Evolutionary conservation across 1,140 invertebrate species (phyloP).

Genomic region (Anoplolepis gracilipes): DNA sequence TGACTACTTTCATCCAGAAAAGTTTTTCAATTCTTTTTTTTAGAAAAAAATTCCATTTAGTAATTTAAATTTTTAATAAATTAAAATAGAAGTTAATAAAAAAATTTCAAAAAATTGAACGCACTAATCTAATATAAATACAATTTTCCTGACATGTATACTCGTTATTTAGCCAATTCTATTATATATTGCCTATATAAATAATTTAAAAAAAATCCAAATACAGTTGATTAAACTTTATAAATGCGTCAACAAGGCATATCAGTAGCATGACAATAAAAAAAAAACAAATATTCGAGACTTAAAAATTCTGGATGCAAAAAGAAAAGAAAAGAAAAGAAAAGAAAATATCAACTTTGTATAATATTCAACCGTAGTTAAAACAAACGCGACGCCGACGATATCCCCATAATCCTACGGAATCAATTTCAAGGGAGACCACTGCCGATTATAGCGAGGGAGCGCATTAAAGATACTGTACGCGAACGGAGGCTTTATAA

Average conservation of each 20-base stretch:
- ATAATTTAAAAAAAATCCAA: background rate
- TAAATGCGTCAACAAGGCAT: background rate
- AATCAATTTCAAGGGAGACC: slow-evolving; percentile 33
- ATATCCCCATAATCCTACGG: slow-evolving; percentile 1
- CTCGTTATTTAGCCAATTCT: background rate
- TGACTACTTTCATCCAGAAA: background rate
- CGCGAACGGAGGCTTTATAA: slow-evolving; percentile 37
- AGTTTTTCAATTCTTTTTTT: background rate
- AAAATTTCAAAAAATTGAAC: background rate
- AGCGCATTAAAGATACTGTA: background rate
- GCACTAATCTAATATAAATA: background rate
- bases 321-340: too few species aligned
- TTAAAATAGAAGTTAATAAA: background rate
- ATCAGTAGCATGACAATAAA: background rate
- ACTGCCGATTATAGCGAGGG: background rate
- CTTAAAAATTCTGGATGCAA: background rate
- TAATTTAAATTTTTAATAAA: background rate
- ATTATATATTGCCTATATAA: background rate
- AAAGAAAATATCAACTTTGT: too few species aligned
- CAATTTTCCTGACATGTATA: background rate
- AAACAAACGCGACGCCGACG: background rate
- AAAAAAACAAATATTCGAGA: background rate
- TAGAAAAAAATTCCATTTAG: background rate
- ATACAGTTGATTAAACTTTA: slow-evolving; percentile 23
- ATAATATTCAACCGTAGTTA: slow-evolving; percentile 9